A percentile compares a stretch with the other conserved stretches of the same genome.
Evolutionary conservation across 2,113 vertebrate species (phyloP).

Genomic region (Gymnogyps californianus): DNA sequence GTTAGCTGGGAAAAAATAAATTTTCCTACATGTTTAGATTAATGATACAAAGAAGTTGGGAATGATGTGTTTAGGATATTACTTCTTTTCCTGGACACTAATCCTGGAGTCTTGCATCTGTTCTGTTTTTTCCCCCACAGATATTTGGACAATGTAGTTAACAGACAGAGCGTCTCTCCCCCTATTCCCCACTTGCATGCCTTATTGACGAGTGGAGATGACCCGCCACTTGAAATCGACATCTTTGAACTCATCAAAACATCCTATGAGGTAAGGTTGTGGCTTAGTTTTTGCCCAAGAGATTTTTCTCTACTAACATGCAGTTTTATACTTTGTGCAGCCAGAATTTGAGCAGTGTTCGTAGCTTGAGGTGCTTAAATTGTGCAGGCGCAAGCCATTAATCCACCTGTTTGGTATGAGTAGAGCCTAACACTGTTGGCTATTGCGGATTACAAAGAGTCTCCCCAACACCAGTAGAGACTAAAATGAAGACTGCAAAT

Average conservation of each 20-base stretch:
- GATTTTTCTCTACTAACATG: background rate
- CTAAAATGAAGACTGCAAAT: background rate
- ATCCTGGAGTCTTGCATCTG: background rate
- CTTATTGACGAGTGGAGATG: conserved; percentile 86
- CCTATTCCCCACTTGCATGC: conserved; percentile 92
- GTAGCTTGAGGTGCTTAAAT: background rate
- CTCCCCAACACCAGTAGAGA: background rate
- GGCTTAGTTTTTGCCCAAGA: background rate
- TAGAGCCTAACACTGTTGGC: background rate
- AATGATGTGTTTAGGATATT: background rate
- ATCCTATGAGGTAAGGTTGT: conserved; percentile 86
- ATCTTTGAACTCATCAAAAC: conserved; percentile 91
- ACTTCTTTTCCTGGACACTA: background rate
- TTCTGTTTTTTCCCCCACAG: conserved; percentile 58
- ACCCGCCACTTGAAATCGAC: conserved; percentile 85
- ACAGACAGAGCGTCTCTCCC: conserved; percentile 86
- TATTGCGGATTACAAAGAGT: background rate
- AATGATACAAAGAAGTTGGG: background rate
- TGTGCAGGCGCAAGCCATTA: background rate
- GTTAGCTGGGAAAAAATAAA: background rate
- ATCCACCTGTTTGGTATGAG: background rate
- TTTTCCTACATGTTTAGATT: background rate
- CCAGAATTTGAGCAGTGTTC: background rate
- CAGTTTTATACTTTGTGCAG: background rate
- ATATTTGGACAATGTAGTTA: conserved; percentile 94